Percentiles rank a stretch among this genome's conserved stretches.
Conservation (phyloP, 2,113 vertebrate genomes). For the Fulica atra region DNA sequence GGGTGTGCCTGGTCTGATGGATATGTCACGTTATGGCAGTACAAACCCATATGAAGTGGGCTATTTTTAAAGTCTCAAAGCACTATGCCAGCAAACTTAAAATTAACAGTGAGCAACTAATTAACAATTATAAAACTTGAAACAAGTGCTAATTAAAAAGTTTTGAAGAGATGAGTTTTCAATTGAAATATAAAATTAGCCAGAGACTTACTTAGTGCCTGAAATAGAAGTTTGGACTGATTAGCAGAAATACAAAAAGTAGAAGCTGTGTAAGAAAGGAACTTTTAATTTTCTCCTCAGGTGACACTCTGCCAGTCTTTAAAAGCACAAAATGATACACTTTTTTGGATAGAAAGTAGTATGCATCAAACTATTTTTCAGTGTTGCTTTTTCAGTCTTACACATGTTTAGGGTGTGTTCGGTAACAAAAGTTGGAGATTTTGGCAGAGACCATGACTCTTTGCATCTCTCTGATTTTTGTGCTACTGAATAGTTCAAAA, state of each 20-base stretch:
- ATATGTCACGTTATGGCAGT: not conserved
- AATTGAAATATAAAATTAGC: conserved; percentile 38
- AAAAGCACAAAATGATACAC: not conserved
- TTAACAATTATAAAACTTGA: conserved; percentile 43
- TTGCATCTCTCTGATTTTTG: not conserved
- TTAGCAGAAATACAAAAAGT: not conserved
- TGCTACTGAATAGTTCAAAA: not conserved
- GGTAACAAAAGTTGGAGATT: not conserved
- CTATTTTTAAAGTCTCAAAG: conserved; percentile 21
- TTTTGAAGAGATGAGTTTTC: conserved; percentile 35
- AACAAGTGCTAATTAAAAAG: conserved; percentile 63
- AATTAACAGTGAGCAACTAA: conserved; percentile 50
- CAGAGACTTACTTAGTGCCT: not conserved
- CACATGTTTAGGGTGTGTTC: not conserved
- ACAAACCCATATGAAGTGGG: not conserved
- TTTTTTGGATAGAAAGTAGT: not conserved
- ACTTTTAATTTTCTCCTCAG: not conserved
- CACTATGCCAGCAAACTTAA: conserved; percentile 17
- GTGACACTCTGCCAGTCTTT: not conserved
- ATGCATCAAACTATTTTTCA: not conserved
- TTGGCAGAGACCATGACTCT: not conserved
- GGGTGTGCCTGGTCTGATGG: not conserved
- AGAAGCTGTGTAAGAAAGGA: not conserved
- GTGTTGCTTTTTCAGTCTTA: not conserved
- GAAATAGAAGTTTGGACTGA: conserved; percentile 19